Evolutionary conservation across 2,113 vertebrate genomes (phyloP).

Genomic region (Taurulus bubalis): DNA sequence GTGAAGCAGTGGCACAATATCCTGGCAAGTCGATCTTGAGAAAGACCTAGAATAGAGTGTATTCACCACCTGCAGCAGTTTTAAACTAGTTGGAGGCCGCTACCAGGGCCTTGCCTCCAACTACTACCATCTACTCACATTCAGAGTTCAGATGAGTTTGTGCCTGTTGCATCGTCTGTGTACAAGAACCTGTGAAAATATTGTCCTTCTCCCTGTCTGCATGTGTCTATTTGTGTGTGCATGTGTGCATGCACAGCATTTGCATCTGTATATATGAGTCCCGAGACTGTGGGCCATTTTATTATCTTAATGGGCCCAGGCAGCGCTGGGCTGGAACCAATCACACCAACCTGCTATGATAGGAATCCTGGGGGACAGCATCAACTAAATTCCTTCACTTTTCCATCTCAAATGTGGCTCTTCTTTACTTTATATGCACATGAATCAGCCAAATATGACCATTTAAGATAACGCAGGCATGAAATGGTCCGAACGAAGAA

Average conservation of each 20-base stretch:
- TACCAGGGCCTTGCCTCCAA: neutral
- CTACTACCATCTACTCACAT: constrained; percentile 20
- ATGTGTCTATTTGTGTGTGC: constrained; percentile 55
- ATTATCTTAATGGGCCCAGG: constrained; percentile 83
- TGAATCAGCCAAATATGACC: constrained; percentile 70
- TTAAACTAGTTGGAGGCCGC: constrained; percentile 22
- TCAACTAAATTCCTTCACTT: constrained; percentile 65
- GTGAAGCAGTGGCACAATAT: constrained; percentile 27
- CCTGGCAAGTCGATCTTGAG: constrained; percentile 18
- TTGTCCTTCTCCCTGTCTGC: constrained; percentile 53
- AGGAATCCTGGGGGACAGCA: constrained; percentile 74
- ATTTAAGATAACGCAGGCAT: constrained; percentile 55
- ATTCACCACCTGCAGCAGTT: constrained; percentile 2
- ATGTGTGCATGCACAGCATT: constrained; percentile 51
- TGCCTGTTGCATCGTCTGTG: constrained; percentile 33
- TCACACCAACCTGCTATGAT: constrained; percentile 79
- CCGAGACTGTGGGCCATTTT: constrained; percentile 73
- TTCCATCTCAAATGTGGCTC: constrained; percentile 66
- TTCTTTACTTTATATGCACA: constrained; percentile 71
- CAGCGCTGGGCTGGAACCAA: constrained; percentile 79
- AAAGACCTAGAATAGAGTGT: constrained; percentile 9
- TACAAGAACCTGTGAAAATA: constrained; percentile 49
- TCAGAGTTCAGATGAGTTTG: constrained; percentile 28
- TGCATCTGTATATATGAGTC: constrained; percentile 73
- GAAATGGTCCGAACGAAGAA: constrained; percentile 56